Evolutionary conservation across 2,888 invertebrate genomes (phyloP).

Genomic region (Crematogaster levior): DNA sequence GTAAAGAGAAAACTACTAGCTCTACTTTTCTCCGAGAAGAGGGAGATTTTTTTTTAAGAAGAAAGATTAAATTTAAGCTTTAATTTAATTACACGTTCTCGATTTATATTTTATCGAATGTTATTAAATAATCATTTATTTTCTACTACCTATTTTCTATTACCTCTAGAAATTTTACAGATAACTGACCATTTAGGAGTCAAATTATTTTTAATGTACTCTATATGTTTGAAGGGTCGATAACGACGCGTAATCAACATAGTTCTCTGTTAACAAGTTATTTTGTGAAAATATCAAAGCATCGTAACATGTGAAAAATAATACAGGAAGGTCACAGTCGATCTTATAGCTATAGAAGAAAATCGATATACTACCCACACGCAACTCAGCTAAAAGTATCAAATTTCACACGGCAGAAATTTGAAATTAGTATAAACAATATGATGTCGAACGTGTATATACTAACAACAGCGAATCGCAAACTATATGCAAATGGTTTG

Average conservation of each 20-base stretch:
- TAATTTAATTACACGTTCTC: conserved; percentile 1
- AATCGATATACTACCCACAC: conserved; percentile 9
- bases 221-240: not conserved
- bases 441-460: not conserved
- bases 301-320: not conserved
- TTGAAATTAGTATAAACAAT: conserved; percentile 69
- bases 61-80: not conserved
- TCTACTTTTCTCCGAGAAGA: not conserved
- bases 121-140: not conserved
- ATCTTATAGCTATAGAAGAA: not conserved
- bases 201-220: not conserved
- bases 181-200: not conserved
- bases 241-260: not conserved
- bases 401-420: conserved; percentile 39
- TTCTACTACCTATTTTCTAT: too few relatives aligned
- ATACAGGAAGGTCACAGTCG: conserved; percentile 12
- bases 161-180: not conserved
- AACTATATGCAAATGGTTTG: conserved; percentile 72
- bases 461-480: conserved; percentile 60
- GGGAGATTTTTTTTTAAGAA: not conserved
- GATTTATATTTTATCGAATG: not conserved
- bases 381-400: conserved; percentile 5
- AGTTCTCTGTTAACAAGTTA: not conserved
- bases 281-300: not conserved
- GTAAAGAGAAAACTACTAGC: not conserved